Conservation (phyloP, 2,113 vertebrate species). For the Nannobrachium achirus region DNA sequence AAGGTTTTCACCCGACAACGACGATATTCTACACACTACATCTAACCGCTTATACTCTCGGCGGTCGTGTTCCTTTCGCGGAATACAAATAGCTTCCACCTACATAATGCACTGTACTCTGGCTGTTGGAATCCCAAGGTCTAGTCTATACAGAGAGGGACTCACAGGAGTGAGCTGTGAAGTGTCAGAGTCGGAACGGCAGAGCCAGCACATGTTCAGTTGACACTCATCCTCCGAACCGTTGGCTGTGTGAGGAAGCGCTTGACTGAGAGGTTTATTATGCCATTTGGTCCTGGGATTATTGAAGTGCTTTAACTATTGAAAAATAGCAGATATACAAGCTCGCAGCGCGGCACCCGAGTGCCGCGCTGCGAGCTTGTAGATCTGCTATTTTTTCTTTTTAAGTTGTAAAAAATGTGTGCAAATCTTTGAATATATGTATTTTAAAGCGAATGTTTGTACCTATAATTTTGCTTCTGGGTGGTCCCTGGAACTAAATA, state of each 20-base stretch:
- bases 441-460: too few relatives aligned
- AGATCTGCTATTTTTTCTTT: too few relatives aligned
- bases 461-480: too few relatives aligned
- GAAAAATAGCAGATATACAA: too few relatives aligned
- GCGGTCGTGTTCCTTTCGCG: constrained; percentile 28
- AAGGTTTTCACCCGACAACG: too few relatives aligned
- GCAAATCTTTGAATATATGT: too few relatives aligned
- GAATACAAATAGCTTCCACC: constrained; percentile 30
- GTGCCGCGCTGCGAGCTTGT: too few relatives aligned
- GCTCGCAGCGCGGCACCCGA: too few relatives aligned
- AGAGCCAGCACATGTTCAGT: constrained; percentile 52
- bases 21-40: constrained; percentile 14
- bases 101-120: constrained; percentile 16
- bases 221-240: constrained; percentile 58
- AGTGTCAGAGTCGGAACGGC: constrained; percentile 66
- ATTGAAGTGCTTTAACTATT: too few relatives aligned
- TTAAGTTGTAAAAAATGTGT: too few relatives aligned
- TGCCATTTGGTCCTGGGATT: too few relatives aligned
- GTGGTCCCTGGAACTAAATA: too few relatives aligned
- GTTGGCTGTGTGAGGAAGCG: constrained; percentile 51
- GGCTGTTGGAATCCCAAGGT: constrained; percentile 39
- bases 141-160: constrained; percentile 30
- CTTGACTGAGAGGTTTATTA: constrained; percentile 71
- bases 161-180: constrained; percentile 60
- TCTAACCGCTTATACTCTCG: constrained; percentile 19